A percentile compares a stretch with the other conserved stretches of the same genome.
Evolutionary conservation across 2,888 invertebrate species (phyloP).

Genomic region (Taphrorychus bicolor): DNA sequence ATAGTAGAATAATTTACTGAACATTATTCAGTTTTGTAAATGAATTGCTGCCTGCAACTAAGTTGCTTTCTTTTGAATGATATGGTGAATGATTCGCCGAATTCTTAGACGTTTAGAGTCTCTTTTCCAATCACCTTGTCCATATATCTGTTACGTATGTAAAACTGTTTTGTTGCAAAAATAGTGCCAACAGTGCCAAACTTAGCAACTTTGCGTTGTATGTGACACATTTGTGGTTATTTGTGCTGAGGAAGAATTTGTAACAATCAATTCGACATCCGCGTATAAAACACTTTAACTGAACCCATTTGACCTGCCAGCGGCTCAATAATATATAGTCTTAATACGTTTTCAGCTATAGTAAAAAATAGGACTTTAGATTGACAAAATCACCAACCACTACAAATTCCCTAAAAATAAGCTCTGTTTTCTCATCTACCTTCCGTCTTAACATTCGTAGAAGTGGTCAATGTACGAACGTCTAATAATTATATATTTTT

Average conservation of each 20-base stretch:
- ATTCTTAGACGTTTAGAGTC: no score
- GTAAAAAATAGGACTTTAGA: constrained; percentile 11
- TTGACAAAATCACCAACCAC: constrained; percentile 13
- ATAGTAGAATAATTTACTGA: no score
- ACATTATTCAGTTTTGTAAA: no score
- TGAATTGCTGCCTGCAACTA: no score
- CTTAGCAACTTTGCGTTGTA: no score
- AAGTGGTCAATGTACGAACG: constrained; percentile 17
- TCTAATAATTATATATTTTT: neutral
- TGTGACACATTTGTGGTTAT: neutral
- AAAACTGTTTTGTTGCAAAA: no score
- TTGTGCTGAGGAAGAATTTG: neutral
- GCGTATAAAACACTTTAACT: neutral
- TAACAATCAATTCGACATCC: neutral
- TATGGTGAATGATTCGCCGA: no score
- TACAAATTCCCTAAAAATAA: constrained; percentile 4
- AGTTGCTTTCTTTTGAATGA: no score
- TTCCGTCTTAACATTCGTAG: neutral
- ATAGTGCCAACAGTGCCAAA: no score
- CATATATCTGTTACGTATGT: no score
- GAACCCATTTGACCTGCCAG: neutral
- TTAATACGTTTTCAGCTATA: neutral
- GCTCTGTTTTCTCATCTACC: neutral
- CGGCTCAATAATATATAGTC: neutral
- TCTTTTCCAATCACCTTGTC: no score